Evolutionary conservation across 1,140 invertebrate species (phyloP).

Genomic region (Trachymyrmex septentrionalis): DNA sequence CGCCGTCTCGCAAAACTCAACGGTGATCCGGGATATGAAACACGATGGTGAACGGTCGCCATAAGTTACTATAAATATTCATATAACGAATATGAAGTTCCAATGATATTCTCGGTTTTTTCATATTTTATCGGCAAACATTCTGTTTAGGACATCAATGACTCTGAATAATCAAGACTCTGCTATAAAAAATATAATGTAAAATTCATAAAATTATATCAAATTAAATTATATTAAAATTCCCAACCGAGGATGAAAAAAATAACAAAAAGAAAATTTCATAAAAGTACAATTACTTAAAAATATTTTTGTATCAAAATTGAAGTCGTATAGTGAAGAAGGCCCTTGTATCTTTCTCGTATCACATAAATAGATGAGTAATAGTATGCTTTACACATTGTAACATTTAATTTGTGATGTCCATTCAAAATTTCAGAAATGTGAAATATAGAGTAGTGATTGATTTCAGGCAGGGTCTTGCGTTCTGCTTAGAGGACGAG

Average conservation of each 20-base stretch:
- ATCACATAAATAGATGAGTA: conserved; percentile 3
- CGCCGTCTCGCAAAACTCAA: neutral
- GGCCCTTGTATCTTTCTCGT: no score
- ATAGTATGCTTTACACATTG: neutral
- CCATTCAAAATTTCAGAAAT: neutral
- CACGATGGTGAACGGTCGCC: neutral
- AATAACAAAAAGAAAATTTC: neutral
- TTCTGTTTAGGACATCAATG: neutral
- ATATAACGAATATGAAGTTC: neutral
- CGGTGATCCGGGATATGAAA: conserved; percentile 14
- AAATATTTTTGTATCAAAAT: no score
- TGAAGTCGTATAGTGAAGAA: no score
- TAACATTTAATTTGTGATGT: neutral
- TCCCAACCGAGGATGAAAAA: neutral
- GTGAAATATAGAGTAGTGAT: neutral
- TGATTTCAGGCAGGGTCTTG: conserved; percentile 54
- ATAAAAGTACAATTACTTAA: neutral
- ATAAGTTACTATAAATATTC: neutral
- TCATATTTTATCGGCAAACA: neutral
- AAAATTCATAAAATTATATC: no score
- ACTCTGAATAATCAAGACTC: neutral
- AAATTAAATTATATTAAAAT: neutral
- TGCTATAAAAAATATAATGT: neutral
- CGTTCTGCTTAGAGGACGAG: conserved; percentile 56
- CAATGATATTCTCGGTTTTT: neutral